Evolutionary conservation across 2,888 invertebrate genomes (phyloP).

Genomic region (Mythimna impura): DNA sequence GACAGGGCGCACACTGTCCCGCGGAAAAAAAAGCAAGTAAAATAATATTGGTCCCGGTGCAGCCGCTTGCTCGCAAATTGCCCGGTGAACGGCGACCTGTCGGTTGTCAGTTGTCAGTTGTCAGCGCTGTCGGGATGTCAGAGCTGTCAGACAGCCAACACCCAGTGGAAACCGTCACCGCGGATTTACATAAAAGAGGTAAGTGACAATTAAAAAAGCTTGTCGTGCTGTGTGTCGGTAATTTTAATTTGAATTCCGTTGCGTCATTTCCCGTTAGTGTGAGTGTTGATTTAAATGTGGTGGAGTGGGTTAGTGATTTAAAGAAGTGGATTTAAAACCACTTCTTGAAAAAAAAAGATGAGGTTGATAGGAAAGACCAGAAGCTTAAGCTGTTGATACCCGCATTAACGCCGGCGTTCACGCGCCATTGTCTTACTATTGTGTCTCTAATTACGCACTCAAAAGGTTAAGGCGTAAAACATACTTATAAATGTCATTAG

Average conservation of each 20-base stretch:
- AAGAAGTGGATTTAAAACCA: neutral
- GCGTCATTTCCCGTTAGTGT: conserved; percentile 63
- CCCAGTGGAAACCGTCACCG: conserved; percentile 77
- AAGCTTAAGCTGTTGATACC: too few relatives aligned
- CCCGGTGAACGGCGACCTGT: conserved; percentile 81
- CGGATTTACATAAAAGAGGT: conserved; percentile 87
- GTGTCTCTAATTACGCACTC: too few relatives aligned
- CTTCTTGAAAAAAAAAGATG: neutral
- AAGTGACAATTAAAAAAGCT: conserved; percentile 83
- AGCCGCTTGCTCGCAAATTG: conserved; percentile 82
- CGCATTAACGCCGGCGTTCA: too few relatives aligned
- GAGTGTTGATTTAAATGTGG: conserved; percentile 42
- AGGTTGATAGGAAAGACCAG: neutral
- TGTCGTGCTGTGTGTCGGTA: conserved; percentile 72
- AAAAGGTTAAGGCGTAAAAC: too few relatives aligned
- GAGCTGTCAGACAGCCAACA: conserved; percentile 81
- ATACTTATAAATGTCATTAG: neutral
- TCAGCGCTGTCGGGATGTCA: conserved; percentile 81
- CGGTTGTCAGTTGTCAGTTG: conserved; percentile 84
- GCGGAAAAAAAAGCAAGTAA: conserved; percentile 67
- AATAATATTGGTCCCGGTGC: conserved; percentile 77
- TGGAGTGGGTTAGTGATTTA: conserved; percentile 18
- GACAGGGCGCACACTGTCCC: conserved; percentile 64
- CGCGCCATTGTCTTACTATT: too few relatives aligned
- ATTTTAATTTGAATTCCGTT: conserved; percentile 65